A percentile compares a stretch with the other conserved stretches of the same genome.
Evolutionary conservation across 92 coral and sea anemone genomes (phyloP).

Genomic region (Paragorgia papillata): DNA sequence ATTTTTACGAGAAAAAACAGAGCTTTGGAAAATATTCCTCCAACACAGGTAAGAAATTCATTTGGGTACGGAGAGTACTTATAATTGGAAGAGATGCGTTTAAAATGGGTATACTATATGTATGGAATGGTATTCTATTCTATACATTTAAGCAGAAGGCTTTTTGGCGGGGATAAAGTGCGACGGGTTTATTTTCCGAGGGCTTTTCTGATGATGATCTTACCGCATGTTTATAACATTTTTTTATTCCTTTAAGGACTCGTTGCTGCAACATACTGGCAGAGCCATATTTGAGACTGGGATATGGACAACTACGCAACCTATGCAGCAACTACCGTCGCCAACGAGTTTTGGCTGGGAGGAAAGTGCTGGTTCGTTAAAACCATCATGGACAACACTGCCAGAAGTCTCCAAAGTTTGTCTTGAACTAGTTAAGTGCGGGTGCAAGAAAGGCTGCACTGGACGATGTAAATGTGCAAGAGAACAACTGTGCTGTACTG

Average conservation of each 20-base stretch:
- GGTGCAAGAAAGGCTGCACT: too few species aligned
- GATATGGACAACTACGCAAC: slow-evolving; percentile 4
- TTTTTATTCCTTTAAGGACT: slow-evolving; percentile 21
- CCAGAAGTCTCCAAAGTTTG: slow-evolving; percentile 41
- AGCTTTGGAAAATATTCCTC: slow-evolving; percentile 43
- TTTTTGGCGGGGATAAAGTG: too few species aligned
- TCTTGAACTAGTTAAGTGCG: slow-evolving; percentile 34
- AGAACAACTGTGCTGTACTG: slow-evolving; percentile 33
- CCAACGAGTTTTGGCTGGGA: slow-evolving; percentile 31
- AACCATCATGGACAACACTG: slow-evolving; percentile 37
- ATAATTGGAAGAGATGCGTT: neutral
- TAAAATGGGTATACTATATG: too few species aligned
- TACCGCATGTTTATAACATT: neutral
- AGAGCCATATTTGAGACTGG: slow-evolving; percentile 41
- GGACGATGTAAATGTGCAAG: slow-evolving; percentile 32
- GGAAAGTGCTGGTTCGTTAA: slow-evolving; percentile 10
- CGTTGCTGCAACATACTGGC: slow-evolving; percentile 42
- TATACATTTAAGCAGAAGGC: too few species aligned
- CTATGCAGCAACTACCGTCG: slow-evolving; percentile 11
- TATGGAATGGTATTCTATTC: too few species aligned
- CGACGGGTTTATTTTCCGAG: too few species aligned
- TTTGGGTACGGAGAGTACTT: slow-evolving; percentile 2
- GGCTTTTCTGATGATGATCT: too few species aligned
- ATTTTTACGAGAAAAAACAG: slow-evolving; percentile 41
- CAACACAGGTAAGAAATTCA: slow-evolving; percentile 44